Conservation (phyloP, 2,797 vertebrate species). For the Delichon dasypus region DNA sequence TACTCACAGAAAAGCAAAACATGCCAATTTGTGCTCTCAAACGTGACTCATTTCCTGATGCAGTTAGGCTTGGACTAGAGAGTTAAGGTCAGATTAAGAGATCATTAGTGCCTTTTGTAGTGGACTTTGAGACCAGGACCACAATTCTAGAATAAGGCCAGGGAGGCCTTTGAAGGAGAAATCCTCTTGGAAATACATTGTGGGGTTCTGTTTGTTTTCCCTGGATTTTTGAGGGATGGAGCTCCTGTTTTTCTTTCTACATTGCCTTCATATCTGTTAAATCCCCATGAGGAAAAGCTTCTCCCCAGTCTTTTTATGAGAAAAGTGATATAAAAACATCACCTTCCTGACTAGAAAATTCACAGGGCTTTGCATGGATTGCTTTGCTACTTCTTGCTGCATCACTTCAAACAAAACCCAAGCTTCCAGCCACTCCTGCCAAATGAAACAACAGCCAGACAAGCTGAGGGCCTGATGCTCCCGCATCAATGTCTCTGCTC, state of each 20-base stretch:
- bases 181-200: not conserved
- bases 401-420: not conserved
- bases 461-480: not conserved
- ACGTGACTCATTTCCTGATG: not conserved
- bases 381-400: not conserved
- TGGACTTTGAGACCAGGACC: not conserved
- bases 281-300: not conserved
- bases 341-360: not conserved
- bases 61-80: not conserved
- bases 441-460: not conserved
- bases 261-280: not conserved
- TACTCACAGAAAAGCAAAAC: conserved; percentile 5
- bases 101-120: not conserved
- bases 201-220: not conserved
- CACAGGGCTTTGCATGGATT: not conserved
- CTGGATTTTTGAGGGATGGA: not conserved
- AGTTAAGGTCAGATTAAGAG: conserved; percentile 6
- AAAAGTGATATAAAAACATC: not conserved
- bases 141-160: not conserved
- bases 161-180: not conserved
- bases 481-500: not conserved
- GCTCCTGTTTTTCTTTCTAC: not conserved
- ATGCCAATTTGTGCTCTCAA: not conserved
- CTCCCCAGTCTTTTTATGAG: not conserved
- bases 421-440: not conserved